Evolutionary conservation across 2,113 vertebrate genomes (phyloP).

Genomic region (Myrmecophaga tridactyla): DNA sequence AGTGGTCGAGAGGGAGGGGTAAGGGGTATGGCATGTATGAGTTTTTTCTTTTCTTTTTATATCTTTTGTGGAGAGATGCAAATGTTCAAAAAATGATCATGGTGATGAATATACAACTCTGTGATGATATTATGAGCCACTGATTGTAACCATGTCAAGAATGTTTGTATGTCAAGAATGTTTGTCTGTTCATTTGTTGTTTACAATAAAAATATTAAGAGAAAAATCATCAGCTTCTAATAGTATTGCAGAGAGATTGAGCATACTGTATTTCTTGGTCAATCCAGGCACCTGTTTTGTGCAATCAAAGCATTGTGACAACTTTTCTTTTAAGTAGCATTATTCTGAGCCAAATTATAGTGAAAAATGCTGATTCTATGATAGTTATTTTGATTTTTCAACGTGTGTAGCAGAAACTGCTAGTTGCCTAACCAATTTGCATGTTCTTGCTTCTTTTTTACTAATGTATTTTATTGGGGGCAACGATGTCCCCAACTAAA

Average conservation of each 20-base stretch:
- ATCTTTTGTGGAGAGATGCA: too few relatives aligned
- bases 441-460: not conserved
- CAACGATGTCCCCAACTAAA: not conserved
- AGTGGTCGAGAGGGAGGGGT: too few relatives aligned
- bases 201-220: too few relatives aligned
- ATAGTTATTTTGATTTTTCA: not conserved
- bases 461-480: not conserved
- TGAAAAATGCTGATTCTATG: not conserved
- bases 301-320: not conserved
- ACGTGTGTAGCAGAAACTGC: not conserved
- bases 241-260: not conserved
- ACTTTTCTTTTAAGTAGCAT: not conserved
- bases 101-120: too few relatives aligned
- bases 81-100: too few relatives aligned
- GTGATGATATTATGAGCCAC: too few relatives aligned
- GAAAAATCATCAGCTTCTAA: not conserved
- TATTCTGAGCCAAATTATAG: not conserved
- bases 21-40: too few relatives aligned
- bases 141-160: too few relatives aligned
- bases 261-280: not conserved
- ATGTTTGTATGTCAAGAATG: too few relatives aligned
- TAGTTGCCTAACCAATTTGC: not conserved
- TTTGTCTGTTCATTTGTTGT: too few relatives aligned
- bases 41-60: too few relatives aligned
- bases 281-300: not conserved